Conservation (phyloP, 1,140 invertebrate species). For the Chironomus tepperi region DNA sequence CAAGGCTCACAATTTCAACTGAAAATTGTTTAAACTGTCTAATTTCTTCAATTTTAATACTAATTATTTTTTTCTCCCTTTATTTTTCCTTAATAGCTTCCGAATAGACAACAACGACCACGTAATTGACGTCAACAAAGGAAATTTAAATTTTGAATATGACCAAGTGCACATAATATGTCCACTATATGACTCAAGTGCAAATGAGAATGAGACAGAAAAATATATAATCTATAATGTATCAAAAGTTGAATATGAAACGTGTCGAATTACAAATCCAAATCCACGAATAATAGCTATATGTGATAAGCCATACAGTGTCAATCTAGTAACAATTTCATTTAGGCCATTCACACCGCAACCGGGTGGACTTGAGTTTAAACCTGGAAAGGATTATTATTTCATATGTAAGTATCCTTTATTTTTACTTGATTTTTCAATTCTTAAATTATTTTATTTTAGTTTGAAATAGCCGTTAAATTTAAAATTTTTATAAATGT, state of each 20-base stretch:
- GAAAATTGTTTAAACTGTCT: too few species aligned
- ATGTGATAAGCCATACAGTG: conserved; percentile 88
- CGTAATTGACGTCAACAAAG: conserved; percentile 92
- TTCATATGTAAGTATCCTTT: conserved; percentile 71
- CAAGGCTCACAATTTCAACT: too few species aligned
- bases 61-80: conserved; percentile 27
- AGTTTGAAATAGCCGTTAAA: too few species aligned
- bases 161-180: conserved; percentile 95
- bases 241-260: conserved; percentile 92
- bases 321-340: conserved; percentile 94
- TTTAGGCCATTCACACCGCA: conserved; percentile 93
- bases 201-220: conserved; percentile 81
- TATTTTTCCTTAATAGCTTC: conserved; percentile 68
- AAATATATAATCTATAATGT: conserved; percentile 96
- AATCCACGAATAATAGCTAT: conserved; percentile 87
- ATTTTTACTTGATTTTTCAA: background rate
- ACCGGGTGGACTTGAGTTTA: conserved; percentile 87
- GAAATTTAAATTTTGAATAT: conserved; percentile 86
- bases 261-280: conserved; percentile 88
- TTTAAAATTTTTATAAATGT: background rate
- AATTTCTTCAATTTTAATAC: too few species aligned
- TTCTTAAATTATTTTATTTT: background rate
- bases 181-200: conserved; percentile 84
- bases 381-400: conserved; percentile 90
- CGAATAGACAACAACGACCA: conserved; percentile 96